Evolutionary conservation across 2,797 vertebrate species (phyloP).

Genomic region (Sebastes kiyomatsui): DNA sequence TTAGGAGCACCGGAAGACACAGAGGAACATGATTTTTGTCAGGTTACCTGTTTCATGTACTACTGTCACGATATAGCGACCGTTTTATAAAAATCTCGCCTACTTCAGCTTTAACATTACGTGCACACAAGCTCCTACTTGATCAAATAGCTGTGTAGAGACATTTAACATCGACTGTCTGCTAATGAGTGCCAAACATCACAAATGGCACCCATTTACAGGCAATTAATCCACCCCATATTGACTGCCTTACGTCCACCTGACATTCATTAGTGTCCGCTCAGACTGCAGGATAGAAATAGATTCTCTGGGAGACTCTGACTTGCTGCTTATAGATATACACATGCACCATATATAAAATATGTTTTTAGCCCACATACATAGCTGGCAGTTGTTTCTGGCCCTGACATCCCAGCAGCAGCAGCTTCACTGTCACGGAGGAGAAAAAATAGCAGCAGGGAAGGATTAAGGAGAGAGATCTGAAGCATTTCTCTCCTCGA

Average conservation of each 20-base stretch:
- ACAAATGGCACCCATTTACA: background rate
- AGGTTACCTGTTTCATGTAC: no score
- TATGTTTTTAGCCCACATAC: background rate
- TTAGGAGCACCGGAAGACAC: no score
- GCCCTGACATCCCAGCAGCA: background rate
- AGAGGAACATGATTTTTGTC: no score
- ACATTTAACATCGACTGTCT: background rate
- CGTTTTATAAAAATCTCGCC: no score
- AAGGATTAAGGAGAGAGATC: slow-evolving; percentile 16
- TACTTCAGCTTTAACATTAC: no score
- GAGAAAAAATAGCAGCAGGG: slow-evolving; percentile 25
- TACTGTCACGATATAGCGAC: no score
- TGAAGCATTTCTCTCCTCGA: background rate
- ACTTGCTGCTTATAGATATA: background rate
- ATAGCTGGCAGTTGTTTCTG: background rate
- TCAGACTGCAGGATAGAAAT: background rate
- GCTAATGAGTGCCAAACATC: background rate
- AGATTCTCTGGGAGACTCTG: background rate
- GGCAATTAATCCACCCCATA: slow-evolving; percentile 10
- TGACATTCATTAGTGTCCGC: background rate
- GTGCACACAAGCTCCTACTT: background rate
- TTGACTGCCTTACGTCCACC: background rate
- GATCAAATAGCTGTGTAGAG: background rate
- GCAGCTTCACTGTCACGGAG: background rate
- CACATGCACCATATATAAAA: background rate